Evolutionary conservation across 1,140 invertebrate genomes (phyloP).

Genomic region (Pachypsylla venusta): DNA sequence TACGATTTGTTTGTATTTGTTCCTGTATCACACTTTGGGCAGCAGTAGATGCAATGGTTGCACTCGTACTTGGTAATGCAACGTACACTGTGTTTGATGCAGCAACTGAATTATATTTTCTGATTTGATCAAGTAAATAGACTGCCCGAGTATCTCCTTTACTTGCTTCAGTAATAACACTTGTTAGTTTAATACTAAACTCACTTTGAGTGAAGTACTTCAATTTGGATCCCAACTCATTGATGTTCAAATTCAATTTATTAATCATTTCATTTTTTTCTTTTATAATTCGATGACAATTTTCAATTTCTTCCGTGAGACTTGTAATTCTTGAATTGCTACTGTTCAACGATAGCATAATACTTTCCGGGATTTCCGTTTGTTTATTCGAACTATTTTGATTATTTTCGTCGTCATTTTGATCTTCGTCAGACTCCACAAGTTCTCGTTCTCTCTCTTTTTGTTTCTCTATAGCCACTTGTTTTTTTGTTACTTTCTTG

Average conservation of each 20-base stretch:
- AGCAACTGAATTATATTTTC: not conserved
- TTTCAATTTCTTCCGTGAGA: not conserved
- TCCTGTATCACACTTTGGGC: constrained; percentile 4
- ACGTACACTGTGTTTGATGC: not conserved
- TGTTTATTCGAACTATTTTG: not conserved
- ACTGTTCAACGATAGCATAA: not conserved
- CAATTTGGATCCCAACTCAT: not conserved
- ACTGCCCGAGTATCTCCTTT: not conserved
- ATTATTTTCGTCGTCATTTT: not conserved
- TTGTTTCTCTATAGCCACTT: not conserved
- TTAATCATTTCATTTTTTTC: not conserved
- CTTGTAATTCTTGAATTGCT: not conserved
- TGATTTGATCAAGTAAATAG: not conserved
- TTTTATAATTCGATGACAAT: not conserved
- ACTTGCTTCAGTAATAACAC: not conserved
- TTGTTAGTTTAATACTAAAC: not conserved
- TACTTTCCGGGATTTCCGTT: not conserved
- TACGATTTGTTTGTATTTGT: not conserved
- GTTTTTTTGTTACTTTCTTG: not conserved
- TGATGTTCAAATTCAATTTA: not conserved
- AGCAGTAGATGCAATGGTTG: not conserved
- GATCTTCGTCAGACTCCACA: not conserved
- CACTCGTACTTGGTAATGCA: not conserved
- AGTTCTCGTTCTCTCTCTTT: not conserved
- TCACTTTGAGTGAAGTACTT: constrained; percentile 6